These are phyloP conservation scores for Calliphora vomitoria DNA, from an alignment of 2,888 invertebrate species.

Conservation along the genomic window DNA sequence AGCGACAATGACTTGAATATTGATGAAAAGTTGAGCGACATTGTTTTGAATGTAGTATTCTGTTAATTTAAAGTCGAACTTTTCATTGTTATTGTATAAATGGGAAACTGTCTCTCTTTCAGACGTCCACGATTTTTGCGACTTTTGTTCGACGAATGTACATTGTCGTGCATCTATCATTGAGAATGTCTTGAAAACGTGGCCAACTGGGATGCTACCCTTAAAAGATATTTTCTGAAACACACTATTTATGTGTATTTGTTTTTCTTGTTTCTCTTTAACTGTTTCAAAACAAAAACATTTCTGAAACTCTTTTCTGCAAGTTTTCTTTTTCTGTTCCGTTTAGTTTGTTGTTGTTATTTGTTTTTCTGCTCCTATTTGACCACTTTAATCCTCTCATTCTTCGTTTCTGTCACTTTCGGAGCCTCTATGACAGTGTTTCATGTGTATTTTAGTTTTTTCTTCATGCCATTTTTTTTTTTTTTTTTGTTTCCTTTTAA, in stretches of 20 bases:
- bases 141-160: no score
- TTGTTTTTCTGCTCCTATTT: not conserved
- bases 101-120: no score
- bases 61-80: no score
- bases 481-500: not conserved
- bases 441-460: not conserved
- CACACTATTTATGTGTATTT: not conserved
- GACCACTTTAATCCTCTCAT: slow-evolving; percentile 32
- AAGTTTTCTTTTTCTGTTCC: not conserved
- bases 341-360: not conserved
- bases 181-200: no score
- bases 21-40: no score
- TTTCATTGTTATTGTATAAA: no score
- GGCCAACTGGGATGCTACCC: no score
- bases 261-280: not conserved
- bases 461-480: not conserved
- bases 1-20: no score
- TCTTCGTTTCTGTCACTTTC: slow-evolving; percentile 12
- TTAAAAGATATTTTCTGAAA: not conserved
- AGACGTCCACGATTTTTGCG: no score
- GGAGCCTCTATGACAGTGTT: not conserved
- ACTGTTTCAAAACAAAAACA: not conserved
- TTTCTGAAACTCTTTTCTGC: not conserved
- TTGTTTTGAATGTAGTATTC: no score
- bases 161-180: no score